Base-by-base conservation (phyloP, 2,888 invertebrate species). In the Phoenoteleia sp. region DNA sequence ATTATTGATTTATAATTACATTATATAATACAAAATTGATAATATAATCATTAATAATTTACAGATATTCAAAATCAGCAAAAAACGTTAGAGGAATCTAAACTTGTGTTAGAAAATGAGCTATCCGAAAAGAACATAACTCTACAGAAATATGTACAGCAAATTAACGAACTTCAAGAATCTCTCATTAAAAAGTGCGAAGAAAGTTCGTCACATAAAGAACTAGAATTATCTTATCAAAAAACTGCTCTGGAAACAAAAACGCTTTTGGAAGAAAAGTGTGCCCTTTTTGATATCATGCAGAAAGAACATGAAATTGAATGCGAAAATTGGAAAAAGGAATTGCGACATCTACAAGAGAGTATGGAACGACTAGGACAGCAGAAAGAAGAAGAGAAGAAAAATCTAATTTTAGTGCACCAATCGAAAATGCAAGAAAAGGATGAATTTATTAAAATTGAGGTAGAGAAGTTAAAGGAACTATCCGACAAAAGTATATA, bases 361-460 rank as follows among this genome's bases (percentile, higher is more conserved):
- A 85, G 74, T 7, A 91, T 92, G 25, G 91, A 95, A 1, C 93
- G 92, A 36, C 94, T 95, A 66, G 93, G 94, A 2, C 94, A 93
- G 84, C 92, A 93, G 39, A 93, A 93, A 11, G 91, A 91, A 13
- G 93, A 88, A 69, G 94, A 94, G 15, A 94, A 94, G 25, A 94
- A 94, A 86, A 94, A 94, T 89, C 90, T 95, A 15, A 92, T 94
- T 13, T 93, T 91, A 85, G 95, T 95, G 89, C 94, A 94, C 87
- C 94, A 95, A 85, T 94, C 94, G 89, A 94, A 94, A 3, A 92
- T 95, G 49, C 94, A 94, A 82, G 95, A 95, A 88, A 94, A 95
- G 88, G 95, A 95, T 88, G 94, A 94, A 89, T 72, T 88, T 9
- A 75, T 91, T 1, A 89, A 90, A 72, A n/a, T 45, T n/a, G 89